A percentile compares a stretch with the other conserved stretches of the same genome.
These are phyloP conservation scores for Drosophila punjabiensis DNA, from an alignment of 1,140 invertebrate species.

Conservation along the genomic window DNA sequence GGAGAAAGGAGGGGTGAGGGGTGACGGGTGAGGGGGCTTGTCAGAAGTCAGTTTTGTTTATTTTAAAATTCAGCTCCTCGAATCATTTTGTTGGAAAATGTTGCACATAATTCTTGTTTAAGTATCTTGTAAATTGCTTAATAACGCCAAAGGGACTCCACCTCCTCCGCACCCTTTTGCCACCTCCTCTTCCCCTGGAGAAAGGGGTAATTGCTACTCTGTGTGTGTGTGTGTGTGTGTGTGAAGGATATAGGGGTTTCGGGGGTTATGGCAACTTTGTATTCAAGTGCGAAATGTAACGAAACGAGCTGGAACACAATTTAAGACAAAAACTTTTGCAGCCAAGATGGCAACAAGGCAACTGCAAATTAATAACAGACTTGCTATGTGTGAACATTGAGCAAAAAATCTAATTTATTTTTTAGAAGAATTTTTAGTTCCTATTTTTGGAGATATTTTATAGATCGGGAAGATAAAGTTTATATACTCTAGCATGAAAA, in stretches of 20 bases:
- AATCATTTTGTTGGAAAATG: constrained; percentile 84
- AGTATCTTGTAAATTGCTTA: constrained; percentile 85
- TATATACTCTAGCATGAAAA: too few species aligned
- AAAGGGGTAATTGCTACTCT: constrained; percentile 58
- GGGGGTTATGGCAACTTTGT: constrained; percentile 62
- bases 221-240: not conserved
- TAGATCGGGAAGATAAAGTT: too few species aligned
- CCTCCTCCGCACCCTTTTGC: constrained; percentile 16
- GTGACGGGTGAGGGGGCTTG: constrained; percentile 23
- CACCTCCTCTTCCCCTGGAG: not conserved
- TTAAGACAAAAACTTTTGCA: constrained; percentile 67
- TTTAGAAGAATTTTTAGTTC: not conserved
- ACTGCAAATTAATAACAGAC: constrained; percentile 73
- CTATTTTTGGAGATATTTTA: not conserved
- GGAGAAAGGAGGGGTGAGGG: not conserved
- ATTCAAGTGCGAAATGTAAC: constrained; percentile 73
- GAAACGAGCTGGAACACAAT: constrained; percentile 70
- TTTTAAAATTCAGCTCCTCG: constrained; percentile 81
- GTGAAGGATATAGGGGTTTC: not conserved
- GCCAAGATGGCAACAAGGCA: constrained; percentile 40
- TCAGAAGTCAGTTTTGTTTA: constrained; percentile 81
- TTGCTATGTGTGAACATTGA: constrained; percentile 9
- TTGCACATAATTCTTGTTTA: constrained; percentile 84
- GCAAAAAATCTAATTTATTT: not conserved
- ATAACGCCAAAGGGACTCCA: constrained; percentile 80